phyloP scores from a whole-genome alignment of 2,888 invertebrate genomes.

The Digitonthophagus gazella region DNA sequence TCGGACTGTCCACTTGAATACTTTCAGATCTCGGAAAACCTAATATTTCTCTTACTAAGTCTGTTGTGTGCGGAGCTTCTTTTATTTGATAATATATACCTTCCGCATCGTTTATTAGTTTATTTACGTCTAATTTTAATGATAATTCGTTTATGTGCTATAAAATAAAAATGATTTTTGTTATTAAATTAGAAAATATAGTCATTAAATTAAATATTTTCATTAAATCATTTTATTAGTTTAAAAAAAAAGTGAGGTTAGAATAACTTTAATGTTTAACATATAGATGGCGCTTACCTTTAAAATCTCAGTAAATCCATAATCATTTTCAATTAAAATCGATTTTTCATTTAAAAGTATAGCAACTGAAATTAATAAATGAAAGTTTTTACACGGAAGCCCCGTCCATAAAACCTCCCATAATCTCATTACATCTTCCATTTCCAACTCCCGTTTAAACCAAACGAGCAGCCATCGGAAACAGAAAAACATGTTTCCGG shows the following conservation, averaged over 20 bases:
- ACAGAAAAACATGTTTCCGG: slow-evolving; percentile 97
- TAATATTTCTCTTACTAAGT: slow-evolving; percentile 69
- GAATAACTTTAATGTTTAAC: not conserved
- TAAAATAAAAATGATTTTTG: slow-evolving; percentile 39
- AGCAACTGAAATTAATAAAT: slow-evolving; percentile 88
- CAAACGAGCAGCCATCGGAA: slow-evolving; percentile 92
- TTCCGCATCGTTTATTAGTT: slow-evolving; percentile 83
- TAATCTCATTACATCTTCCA: slow-evolving; percentile 80
- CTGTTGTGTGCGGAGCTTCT: slow-evolving; percentile 66
- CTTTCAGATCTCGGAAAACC: slow-evolving; percentile 55
- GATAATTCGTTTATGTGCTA: slow-evolving; percentile 96
- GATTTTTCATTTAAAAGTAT: slow-evolving; percentile 88
- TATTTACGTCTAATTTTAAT: slow-evolving; percentile 78
- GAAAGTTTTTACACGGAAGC: slow-evolving; percentile 91
- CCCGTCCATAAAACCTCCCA: slow-evolving; percentile 98
- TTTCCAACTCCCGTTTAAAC: slow-evolving; percentile 92
- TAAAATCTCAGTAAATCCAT: slow-evolving; percentile 93
- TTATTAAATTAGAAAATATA: not conserved
- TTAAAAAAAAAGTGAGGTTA: no score
- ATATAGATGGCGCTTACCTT: slow-evolving; percentile 62
- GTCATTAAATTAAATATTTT: no score
- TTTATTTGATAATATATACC: slow-evolving; percentile 88
- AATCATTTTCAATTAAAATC: slow-evolving; percentile 85
- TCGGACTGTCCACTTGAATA: slow-evolving; percentile 23
- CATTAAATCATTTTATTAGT: no score